phyloP scores from a whole-genome alignment of 2,888 invertebrate genomes.

The Aphodius sticticus region DNA sequence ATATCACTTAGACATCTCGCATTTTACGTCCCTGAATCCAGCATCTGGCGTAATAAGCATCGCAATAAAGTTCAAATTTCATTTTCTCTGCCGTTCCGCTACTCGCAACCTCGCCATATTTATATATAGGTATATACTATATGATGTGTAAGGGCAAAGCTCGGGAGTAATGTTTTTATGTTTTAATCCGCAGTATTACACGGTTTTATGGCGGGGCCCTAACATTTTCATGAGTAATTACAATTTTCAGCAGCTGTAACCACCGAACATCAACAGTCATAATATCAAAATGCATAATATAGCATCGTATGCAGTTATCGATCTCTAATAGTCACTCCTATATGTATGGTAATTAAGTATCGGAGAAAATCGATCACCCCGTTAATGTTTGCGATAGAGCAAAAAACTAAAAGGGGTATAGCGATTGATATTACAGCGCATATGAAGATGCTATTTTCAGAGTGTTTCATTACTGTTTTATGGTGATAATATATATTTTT shows the following conservation, averaged over 20 bases:
- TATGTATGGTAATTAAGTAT: too few relatives aligned
- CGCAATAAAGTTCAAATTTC: slow-evolving; percentile 27
- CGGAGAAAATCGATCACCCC: too few relatives aligned
- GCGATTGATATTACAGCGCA: too few relatives aligned
- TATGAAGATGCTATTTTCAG: too few relatives aligned
- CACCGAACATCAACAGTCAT: neutral
- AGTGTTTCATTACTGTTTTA: too few relatives aligned
- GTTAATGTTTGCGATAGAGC: too few relatives aligned
- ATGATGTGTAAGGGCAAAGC: neutral
- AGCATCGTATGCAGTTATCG: too few relatives aligned
- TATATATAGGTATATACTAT: slow-evolving; percentile 6
- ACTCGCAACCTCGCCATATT: slow-evolving; percentile 14
- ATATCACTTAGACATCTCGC: slow-evolving; percentile 4
- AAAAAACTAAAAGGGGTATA: too few relatives aligned
- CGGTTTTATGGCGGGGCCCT: neutral
- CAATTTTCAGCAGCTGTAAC: neutral
- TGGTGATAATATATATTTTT: too few relatives aligned
- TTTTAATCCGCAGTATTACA: slow-evolving; percentile 4
- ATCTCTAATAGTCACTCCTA: too few relatives aligned
- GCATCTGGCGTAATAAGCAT: slow-evolving; percentile 20
- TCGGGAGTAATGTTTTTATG: neutral
- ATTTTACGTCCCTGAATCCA: neutral
- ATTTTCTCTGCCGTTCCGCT: slow-evolving; percentile 16
- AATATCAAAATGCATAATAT: neutral
- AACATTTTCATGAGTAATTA: slow-evolving; percentile 4